Conservation (phyloP, 2,797 vertebrate genomes). For the Pseudocheirus occidentalis region DNA sequence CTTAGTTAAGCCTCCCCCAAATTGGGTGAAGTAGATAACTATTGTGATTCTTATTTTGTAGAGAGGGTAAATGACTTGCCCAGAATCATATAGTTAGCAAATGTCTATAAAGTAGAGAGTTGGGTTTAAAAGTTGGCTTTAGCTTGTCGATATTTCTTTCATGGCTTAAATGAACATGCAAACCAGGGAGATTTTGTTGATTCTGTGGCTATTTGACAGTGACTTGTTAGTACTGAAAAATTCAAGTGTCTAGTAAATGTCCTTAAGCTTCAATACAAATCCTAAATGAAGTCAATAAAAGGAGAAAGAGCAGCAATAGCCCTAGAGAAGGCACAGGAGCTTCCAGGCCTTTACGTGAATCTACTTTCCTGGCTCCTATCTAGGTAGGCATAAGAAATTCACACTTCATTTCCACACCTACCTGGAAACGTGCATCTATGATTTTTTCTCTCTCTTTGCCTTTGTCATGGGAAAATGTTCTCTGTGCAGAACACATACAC, state of each 20-base stretch:
- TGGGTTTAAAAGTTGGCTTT: constrained; percentile 51
- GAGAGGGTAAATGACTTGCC: not conserved
- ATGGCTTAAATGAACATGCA: constrained; percentile 30
- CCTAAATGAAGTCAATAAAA: constrained; percentile 43
- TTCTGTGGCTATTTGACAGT: constrained; percentile 5
- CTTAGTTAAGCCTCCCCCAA: not conserved
- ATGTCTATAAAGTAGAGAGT: constrained; percentile 5
- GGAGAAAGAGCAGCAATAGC: constrained; percentile 16
- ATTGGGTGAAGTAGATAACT: not conserved
- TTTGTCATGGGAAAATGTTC: constrained; percentile 76
- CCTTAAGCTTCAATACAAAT: constrained; percentile 33
- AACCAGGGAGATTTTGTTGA: constrained; percentile 28
- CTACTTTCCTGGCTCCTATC: constrained; percentile 7
- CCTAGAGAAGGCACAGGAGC: constrained; percentile 31
- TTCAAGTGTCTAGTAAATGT: constrained; percentile 17
- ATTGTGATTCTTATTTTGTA: not conserved
- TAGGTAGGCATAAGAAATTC: constrained; percentile 30
- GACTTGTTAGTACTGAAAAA: constrained; percentile 45
- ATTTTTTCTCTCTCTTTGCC: constrained; percentile 56
- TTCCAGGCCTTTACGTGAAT: constrained; percentile 26
- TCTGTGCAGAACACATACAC: not conserved
- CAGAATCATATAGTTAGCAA: not conserved
- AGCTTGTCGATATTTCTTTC: constrained; percentile 20
- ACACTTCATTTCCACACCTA: not conserved
- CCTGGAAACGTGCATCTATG: constrained; percentile 25